These are phyloP conservation scores for Platysternon megacephalum DNA, from an alignment of 2,113 vertebrate genomes.

Conservation along the genomic window DNA sequence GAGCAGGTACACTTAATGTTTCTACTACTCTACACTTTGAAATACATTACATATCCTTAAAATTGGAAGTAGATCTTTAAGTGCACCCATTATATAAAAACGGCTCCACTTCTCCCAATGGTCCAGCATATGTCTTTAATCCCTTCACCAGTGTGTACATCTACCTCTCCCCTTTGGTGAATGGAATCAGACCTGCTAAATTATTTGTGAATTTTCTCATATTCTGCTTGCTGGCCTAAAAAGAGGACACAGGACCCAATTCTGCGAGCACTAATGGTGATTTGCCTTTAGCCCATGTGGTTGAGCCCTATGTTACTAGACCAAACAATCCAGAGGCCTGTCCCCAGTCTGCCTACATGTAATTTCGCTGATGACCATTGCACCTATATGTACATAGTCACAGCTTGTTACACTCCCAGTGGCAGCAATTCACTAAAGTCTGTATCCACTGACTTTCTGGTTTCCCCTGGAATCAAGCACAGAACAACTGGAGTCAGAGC, in stretches of 20 bases:
- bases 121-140: too few relatives aligned
- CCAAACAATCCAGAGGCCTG: neutral
- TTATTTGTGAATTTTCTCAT: neutral
- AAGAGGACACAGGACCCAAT: neutral
- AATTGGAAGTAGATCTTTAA: neutral
- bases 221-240: rapidly evolving
- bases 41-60: neutral
- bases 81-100: neutral
- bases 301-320: neutral
- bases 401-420: neutral
- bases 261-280: neutral
- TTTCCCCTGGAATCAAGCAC: neutral
- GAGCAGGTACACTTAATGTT: neutral
- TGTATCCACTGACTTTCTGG: neutral
- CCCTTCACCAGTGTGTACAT: too few relatives aligned
- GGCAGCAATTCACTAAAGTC: rapidly evolving
- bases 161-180: neutral
- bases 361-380: neutral
- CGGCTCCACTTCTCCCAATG: neutral
- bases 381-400: neutral
- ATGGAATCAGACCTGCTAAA: neutral
- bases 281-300: neutral
- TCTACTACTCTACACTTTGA: neutral
- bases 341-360: neutral
- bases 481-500: neutral